Conservation (phyloP, 2,797 vertebrate genomes). For the Jordanella pulchra region DNA sequence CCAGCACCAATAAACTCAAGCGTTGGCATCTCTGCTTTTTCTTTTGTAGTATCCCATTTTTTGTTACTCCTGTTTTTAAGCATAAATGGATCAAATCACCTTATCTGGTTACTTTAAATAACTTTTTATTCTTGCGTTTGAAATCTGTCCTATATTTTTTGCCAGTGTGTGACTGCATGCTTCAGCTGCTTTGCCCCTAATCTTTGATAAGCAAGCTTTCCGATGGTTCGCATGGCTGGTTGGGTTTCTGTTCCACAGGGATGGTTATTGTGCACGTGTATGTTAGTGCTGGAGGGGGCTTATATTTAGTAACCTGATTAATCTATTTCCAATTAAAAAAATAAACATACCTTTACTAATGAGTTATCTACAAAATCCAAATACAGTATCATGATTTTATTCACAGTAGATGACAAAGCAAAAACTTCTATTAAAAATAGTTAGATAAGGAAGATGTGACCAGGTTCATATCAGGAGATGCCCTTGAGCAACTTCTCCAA, state of each 20-base stretch:
- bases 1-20: too few species aligned
- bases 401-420: neutral
- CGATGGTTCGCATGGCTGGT: neutral
- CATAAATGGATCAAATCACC: too few species aligned
- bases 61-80: too few species aligned
- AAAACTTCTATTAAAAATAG: constrained; percentile 3
- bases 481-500: constrained; percentile 38
- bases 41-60: too few species aligned
- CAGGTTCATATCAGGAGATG: constrained; percentile 4
- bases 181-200: neutral
- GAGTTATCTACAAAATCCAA: too few species aligned
- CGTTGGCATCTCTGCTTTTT: too few species aligned
- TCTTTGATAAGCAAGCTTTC: neutral
- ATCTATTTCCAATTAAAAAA: neutral
- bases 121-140: too few species aligned
- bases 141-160: too few species aligned
- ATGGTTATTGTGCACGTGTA: neutral
- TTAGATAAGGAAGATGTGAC: constrained; percentile 6
- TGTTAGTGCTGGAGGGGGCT: neutral
- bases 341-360: neutral
- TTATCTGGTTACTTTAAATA: too few species aligned
- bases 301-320: neutral
- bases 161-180: too few species aligned
- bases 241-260: neutral
- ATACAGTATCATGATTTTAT: constrained; percentile 8